A percentile compares a stretch with the other conserved stretches of the same genome.
phyloP scores from a whole-genome alignment of 1,140 invertebrate species.

The Drosophila rufa region DNA sequence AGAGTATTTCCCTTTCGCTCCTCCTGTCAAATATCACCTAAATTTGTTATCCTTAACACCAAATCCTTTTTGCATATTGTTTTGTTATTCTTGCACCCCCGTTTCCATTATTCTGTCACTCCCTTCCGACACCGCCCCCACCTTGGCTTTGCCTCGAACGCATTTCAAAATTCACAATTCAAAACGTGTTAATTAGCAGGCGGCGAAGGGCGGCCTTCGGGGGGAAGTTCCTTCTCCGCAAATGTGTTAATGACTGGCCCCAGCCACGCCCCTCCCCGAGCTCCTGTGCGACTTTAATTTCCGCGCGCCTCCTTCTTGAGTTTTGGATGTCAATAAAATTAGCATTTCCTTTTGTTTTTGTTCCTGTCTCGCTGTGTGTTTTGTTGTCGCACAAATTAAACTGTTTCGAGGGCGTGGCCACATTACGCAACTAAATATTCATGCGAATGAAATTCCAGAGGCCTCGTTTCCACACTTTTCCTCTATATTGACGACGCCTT shows the following conservation, averaged over 20 bases:
- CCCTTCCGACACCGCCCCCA: slow-evolving; percentile 8
- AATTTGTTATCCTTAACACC: slow-evolving; percentile 66
- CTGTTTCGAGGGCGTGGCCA: slow-evolving; percentile 46
- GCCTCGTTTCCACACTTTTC: slow-evolving; percentile 11
- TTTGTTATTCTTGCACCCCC: slow-evolving; percentile 39
- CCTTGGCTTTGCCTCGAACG: slow-evolving; percentile 31
- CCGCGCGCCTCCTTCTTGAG: slow-evolving; percentile 55
- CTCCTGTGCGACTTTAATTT: slow-evolving; percentile 69
- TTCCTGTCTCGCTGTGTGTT: slow-evolving; percentile 55
- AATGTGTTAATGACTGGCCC: slow-evolving; percentile 78
- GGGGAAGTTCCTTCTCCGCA: slow-evolving; percentile 39
- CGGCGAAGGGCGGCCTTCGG: slow-evolving; percentile 36
- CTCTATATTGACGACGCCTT: slow-evolving; percentile 32
- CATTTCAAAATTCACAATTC: slow-evolving; percentile 83
- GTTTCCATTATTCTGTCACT: slow-evolving; percentile 11
- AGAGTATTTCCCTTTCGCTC: slow-evolving; percentile 20
- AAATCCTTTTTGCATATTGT: slow-evolving; percentile 73
- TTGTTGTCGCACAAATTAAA: slow-evolving; percentile 77
- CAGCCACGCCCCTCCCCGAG: slow-evolving; percentile 5
- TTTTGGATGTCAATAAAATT: slow-evolving; percentile 80
- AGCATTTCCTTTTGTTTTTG: slow-evolving; percentile 72
- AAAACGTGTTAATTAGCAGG: slow-evolving; percentile 81
- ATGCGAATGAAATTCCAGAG: slow-evolving; percentile 60
- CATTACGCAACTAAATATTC: slow-evolving; percentile 82
- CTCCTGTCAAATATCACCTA: slow-evolving; percentile 21